Evolutionary conservation across 2,888 invertebrate species (phyloP).

Genomic region (Norana najaformis): DNA sequence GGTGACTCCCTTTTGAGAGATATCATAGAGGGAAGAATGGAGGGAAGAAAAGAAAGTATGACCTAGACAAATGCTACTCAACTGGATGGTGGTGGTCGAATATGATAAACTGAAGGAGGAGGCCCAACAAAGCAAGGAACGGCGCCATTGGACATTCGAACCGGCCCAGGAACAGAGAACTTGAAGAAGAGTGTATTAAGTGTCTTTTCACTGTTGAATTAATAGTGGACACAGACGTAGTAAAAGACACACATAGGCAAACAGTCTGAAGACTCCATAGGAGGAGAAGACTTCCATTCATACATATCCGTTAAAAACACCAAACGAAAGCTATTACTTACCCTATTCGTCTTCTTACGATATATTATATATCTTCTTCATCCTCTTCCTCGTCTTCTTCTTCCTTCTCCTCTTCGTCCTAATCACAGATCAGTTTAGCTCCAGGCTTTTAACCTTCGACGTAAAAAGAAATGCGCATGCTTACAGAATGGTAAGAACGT

Average conservation of each 20-base stretch:
- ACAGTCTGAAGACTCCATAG: neutral
- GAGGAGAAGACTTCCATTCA: neutral
- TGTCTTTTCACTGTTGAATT: too few relatives aligned
- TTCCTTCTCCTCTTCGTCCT: neutral
- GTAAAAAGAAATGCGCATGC: neutral
- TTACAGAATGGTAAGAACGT: neutral
- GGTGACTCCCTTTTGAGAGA: too few relatives aligned
- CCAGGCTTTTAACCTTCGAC: neutral
- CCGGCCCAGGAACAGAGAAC: too few relatives aligned
- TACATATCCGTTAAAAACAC: neutral
- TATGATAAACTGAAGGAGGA: too few relatives aligned
- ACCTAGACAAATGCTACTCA: too few relatives aligned
- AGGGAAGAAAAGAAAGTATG: too few relatives aligned
- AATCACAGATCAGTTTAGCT: neutral
- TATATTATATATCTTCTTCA: neutral
- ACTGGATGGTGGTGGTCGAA: too few relatives aligned
- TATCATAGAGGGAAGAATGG: too few relatives aligned
- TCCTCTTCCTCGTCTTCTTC: neutral
- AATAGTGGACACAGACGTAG: too few relatives aligned
- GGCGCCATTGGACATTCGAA: too few relatives aligned
- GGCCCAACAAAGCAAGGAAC: too few relatives aligned
- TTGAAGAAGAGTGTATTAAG: too few relatives aligned
- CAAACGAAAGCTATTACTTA: neutral
- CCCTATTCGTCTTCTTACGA: neutral
- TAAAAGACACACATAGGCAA: neutral